Percentiles rank a stretch among this genome's conserved stretches.
Conservation (phyloP, 2,888 invertebrate species). For the Galerucella calmariensis region DNA sequence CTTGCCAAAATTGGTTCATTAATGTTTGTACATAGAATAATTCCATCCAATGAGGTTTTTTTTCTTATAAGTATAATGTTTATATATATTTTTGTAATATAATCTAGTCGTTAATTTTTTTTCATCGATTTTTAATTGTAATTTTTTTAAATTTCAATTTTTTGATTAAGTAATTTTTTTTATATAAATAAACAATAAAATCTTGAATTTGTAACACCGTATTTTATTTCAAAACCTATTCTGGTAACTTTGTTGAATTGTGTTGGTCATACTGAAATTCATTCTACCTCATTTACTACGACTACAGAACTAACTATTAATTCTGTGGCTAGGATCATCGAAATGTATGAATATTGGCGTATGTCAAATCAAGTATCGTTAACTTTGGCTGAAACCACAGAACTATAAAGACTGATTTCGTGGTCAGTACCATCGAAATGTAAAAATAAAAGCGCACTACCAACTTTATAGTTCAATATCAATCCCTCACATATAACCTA, state of each 20-base stretch:
- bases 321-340: too few relatives aligned
- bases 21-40: slow-evolving; percentile 26
- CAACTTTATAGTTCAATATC: background rate
- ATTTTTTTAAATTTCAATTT: slow-evolving; percentile 6
- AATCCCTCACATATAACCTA: background rate
- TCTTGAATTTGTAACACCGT: background rate
- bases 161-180: background rate
- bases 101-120: slow-evolving; percentile 40
- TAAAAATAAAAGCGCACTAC: background rate
- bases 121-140: slow-evolving; percentile 9
- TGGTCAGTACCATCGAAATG: too few relatives aligned
- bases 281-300: too few relatives aligned
- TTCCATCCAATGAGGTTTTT: slow-evolving; percentile 31
- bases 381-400: too few relatives aligned
- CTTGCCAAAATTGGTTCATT: slow-evolving; percentile 30
- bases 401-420: too few relatives aligned
- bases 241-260: too few relatives aligned
- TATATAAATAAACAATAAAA: slow-evolving; percentile 1
- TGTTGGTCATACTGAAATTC: too few relatives aligned
- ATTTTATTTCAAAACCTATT: background rate
- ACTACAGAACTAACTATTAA: too few relatives aligned
- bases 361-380: too few relatives aligned
- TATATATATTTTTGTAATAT: slow-evolving; percentile 36
- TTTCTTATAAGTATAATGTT: slow-evolving; percentile 23
- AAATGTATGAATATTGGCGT: too few relatives aligned